phyloP scores from a whole-genome alignment of 1,140 invertebrate genomes.

The Temnothorax longispinosus region DNA sequence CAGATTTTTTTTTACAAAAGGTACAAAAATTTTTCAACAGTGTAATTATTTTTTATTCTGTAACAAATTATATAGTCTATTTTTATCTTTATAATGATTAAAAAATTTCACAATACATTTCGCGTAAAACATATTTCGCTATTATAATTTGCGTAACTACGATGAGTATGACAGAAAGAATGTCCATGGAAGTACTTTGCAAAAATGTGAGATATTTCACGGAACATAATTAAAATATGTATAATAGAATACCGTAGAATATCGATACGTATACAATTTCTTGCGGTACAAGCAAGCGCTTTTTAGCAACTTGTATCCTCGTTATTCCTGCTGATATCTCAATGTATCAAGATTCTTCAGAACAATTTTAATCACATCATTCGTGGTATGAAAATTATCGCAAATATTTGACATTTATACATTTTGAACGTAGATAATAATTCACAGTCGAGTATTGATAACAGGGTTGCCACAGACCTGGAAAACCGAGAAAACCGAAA shows the following conservation, averaged over 20 bases:
- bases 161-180: neutral
- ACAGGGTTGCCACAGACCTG: neutral
- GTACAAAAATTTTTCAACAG: too few species aligned
- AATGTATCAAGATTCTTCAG: neutral
- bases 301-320: neutral
- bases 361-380: neutral
- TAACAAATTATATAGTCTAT: neutral
- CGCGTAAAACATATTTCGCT: neutral
- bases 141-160: neutral
- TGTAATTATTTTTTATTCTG: neutral
- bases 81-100: neutral
- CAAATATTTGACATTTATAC: neutral
- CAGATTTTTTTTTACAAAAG: too few species aligned
- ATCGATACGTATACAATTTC: slow-evolving; percentile 2
- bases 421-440: neutral
- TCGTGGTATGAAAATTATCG: neutral
- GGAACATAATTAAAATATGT: slow-evolving; percentile 11
- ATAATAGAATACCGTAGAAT: neutral
- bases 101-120: neutral
- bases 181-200: neutral
- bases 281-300: neutral
- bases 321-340: slow-evolving; percentile 26
- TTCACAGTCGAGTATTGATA: neutral
- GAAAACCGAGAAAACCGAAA: neutral
- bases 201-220: slow-evolving; percentile 1